Evolutionary conservation across 2,797 vertebrate species (phyloP).

Genomic region (Muscicapa striata): DNA sequence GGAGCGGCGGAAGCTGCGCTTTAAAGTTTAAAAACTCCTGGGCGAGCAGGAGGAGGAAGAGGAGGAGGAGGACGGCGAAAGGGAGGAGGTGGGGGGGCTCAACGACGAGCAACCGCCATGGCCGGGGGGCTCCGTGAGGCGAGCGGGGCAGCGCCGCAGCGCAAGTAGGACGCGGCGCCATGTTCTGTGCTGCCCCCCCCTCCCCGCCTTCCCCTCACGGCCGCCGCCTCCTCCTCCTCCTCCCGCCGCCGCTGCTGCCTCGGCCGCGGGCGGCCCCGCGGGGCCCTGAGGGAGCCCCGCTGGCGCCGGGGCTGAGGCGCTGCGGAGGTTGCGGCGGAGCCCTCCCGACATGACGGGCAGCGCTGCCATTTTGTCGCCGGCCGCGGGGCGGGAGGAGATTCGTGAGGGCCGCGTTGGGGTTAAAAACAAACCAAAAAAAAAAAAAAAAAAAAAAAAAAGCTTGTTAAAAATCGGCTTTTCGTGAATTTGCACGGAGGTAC

Average conservation of each 20-base stretch:
- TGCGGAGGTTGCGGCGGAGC: not conserved
- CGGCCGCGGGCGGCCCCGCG: not conserved
- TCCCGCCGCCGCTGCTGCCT: not conserved
- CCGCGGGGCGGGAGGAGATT: conserved; percentile 5
- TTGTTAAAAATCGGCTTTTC: not conserved
- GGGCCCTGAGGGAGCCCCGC: not conserved
- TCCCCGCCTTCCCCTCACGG: not conserved
- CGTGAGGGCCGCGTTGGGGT: not conserved
- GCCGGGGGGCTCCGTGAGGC: not conserved
- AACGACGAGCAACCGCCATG: not conserved
- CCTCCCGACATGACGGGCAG: conserved; percentile 66
- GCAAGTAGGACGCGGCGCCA: conserved; percentile 78
- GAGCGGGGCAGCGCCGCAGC: conserved; percentile 20
- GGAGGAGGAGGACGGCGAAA: not conserved
- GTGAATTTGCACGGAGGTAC: not conserved
- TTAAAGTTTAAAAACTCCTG: conserved; percentile 71
- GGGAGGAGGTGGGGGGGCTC: too few relatives aligned
- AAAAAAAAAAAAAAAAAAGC: too few relatives aligned
- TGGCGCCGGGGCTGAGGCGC: not conserved
- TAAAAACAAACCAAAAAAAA: not conserved
- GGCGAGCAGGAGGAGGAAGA: not conserved
- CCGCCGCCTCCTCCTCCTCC: not conserved
- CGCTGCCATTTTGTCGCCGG: conserved; percentile 76
- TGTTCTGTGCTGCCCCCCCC: conserved; percentile 49
- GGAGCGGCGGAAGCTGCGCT: conserved; percentile 55